Conservation (phyloP, 2,888 invertebrate genomes). For the Amphipyra berbera region DNA sequence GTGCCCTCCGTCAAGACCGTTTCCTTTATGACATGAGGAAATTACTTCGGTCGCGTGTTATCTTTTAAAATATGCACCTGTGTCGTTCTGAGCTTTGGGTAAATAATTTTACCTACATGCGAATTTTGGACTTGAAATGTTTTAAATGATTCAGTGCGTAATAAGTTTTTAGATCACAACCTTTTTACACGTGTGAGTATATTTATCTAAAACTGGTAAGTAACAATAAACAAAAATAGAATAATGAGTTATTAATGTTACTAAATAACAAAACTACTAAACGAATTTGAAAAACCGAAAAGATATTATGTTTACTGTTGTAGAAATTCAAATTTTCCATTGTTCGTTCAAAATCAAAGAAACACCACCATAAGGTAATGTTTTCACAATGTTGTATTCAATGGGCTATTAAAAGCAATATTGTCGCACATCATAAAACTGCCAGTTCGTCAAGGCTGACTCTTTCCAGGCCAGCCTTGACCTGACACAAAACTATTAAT, state of each 20-base stretch:
- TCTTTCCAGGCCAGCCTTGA: slow-evolving; percentile 64
- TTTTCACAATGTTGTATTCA: slow-evolving; percentile 63
- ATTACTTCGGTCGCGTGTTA: slow-evolving; percentile 68
- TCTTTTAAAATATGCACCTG: slow-evolving; percentile 70
- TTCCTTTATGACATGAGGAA: slow-evolving; percentile 74
- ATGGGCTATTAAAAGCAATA: slow-evolving; percentile 65
- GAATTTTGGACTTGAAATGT: slow-evolving; percentile 16
- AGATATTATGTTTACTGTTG: background rate
- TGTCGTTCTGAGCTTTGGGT: slow-evolving; percentile 51
- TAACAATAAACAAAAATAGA: too few species aligned
- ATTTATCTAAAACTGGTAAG: background rate
- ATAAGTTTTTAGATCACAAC: background rate
- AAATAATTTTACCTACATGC: slow-evolving; percentile 39
- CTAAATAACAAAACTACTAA: background rate
- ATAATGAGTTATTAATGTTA: background rate
- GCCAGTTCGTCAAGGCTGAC: slow-evolving; percentile 60
- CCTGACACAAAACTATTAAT: slow-evolving; percentile 46
- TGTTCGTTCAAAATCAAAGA: slow-evolving; percentile 31
- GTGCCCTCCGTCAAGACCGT: slow-evolving; percentile 71
- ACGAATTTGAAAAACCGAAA: slow-evolving; percentile 1
- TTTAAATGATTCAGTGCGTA: slow-evolving; percentile 14
- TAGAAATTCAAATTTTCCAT: slow-evolving; percentile 13
- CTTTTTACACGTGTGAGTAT: background rate
- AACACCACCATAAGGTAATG: slow-evolving; percentile 47
- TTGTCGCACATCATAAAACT: slow-evolving; percentile 61